Conservation (phyloP, 1,140 invertebrate species). For the Apocrypta bakeri region DNA sequence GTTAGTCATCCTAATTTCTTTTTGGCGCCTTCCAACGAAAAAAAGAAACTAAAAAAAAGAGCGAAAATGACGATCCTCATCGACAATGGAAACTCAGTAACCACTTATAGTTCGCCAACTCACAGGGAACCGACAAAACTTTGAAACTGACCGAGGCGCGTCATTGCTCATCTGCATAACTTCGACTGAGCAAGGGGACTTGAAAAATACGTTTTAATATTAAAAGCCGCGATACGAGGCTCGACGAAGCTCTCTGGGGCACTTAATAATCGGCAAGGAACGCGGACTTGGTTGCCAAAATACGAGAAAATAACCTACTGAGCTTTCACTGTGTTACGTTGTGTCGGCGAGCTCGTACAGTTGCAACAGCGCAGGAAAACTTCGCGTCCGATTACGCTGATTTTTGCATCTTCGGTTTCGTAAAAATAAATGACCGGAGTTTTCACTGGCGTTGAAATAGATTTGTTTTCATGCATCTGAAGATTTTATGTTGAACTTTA, state of each 20-base stretch:
- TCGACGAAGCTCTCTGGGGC: background rate
- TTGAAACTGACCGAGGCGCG: background rate
- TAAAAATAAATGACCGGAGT: background rate
- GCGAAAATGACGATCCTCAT: background rate
- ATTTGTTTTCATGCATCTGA: too few species aligned
- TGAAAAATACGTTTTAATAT: conserved; percentile 29
- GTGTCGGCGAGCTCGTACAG: background rate
- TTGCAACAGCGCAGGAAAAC: background rate
- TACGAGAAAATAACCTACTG: conserved; percentile 42
- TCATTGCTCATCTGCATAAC: background rate
- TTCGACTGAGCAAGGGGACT: background rate
- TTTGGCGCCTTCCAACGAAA: conserved; percentile 18
- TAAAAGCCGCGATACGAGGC: background rate
- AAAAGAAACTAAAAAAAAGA: background rate
- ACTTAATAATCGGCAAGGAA: conserved; percentile 39
- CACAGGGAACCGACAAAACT: background rate
- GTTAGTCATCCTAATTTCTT: conserved; percentile 37
- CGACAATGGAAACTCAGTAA: background rate
- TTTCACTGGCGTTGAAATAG: too few species aligned
- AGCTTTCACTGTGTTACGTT: conserved; percentile 8
- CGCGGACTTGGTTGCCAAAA: conserved; percentile 28
- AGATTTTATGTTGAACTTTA: too few species aligned
- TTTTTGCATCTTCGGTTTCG: conserved; percentile 17
- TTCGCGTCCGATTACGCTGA: conserved; percentile 40
- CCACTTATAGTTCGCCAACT: background rate